A percentile compares a stretch with the other conserved stretches of the same genome.
Conservation (phyloP, 2,797 vertebrate genomes). For the Myotis pilosus region DNA sequence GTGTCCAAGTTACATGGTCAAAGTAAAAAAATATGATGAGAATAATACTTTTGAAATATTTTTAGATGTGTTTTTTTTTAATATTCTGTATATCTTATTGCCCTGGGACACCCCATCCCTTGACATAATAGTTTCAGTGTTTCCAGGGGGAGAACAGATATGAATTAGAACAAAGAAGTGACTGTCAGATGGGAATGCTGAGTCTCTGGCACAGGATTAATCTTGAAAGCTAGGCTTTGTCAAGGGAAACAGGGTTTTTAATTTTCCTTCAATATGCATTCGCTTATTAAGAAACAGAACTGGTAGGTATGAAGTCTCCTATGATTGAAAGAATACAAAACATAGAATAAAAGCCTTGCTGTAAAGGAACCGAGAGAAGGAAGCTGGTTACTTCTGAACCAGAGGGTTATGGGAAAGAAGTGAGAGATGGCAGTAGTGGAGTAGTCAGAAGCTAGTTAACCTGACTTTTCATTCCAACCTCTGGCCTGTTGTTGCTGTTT, state of each 20-base stretch:
- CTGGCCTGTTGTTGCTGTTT: not conserved
- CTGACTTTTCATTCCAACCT: not conserved
- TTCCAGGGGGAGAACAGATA: constrained; percentile 23
- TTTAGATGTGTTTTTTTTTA: not conserved
- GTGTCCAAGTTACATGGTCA: constrained; percentile 1
- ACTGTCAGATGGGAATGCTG: constrained; percentile 47
- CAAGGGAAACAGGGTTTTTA: not conserved
- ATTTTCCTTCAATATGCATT: not conserved
- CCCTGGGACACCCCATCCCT: not conserved
- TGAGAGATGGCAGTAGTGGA: not conserved
- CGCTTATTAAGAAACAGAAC: constrained; percentile 21
- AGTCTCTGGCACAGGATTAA: not conserved
- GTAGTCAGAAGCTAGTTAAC: not conserved
- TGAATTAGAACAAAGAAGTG: constrained; percentile 50
- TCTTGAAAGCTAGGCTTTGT: constrained; percentile 56
- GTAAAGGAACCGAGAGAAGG: not conserved
- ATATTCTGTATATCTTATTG: constrained; percentile 15
- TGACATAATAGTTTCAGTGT: constrained; percentile 52
- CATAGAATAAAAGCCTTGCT: not conserved
- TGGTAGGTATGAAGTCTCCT: not conserved
- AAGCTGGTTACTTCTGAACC: not conserved
- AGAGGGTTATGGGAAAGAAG: not conserved
- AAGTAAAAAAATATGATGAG: not conserved
- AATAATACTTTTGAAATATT: constrained; percentile 34
- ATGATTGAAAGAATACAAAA: not conserved